Conservation (phyloP, 2,888 invertebrate species). For the Habrosyne pyritoides region DNA sequence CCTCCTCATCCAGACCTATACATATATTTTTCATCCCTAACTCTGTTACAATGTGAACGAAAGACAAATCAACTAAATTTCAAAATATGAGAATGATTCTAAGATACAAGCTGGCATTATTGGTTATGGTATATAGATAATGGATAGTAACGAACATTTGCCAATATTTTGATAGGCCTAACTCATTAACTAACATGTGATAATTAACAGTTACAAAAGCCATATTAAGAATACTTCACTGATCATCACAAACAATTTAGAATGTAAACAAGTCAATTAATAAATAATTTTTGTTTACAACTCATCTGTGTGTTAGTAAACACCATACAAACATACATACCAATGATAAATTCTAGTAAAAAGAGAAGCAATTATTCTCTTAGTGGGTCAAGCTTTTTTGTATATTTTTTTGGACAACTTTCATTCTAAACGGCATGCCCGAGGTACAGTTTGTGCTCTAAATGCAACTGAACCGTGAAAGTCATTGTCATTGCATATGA, state of each 20-base stretch:
- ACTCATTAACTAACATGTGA: not conserved
- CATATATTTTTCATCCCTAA: too few species aligned
- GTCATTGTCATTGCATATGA: constrained; percentile 77
- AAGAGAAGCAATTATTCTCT: constrained; percentile 22
- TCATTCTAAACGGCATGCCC: constrained; percentile 66
- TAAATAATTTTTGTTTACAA: constrained; percentile 30
- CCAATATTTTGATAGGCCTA: not conserved
- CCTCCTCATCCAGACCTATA: too few species aligned
- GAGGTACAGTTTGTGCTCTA: constrained; percentile 78
- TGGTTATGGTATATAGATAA: not conserved
- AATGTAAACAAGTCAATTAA: constrained; percentile 4
- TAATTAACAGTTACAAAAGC: not conserved
- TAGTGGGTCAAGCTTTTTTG: constrained; percentile 60
- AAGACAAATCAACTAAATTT: too few species aligned
- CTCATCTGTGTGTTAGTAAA: constrained; percentile 25
- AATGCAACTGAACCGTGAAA: constrained; percentile 82
- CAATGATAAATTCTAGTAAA: constrained; percentile 14
- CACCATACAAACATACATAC: constrained; percentile 38
- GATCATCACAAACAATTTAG: not conserved
- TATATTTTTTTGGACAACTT: constrained; percentile 66
- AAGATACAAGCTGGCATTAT: too few species aligned
- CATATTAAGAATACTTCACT: not conserved
- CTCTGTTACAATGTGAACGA: too few species aligned
- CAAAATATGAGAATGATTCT: too few species aligned
- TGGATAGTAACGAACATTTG: not conserved